Base-by-base conservation (phyloP, 2,797 vertebrate genomes). In the Crax fasciolata region DNA sequence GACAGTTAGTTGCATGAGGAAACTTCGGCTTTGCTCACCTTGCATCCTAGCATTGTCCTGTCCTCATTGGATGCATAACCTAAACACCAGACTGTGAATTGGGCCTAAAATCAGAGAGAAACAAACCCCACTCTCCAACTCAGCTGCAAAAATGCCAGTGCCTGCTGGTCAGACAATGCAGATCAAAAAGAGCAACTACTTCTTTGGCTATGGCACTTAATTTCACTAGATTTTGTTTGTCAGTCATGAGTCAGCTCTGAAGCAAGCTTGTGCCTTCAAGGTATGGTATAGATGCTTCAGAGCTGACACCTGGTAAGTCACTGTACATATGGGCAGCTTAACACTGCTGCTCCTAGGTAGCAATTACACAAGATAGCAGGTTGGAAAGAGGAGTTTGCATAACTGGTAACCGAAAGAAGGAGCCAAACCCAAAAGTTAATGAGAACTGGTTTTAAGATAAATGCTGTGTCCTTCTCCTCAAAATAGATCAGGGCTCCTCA, bases 221-320 rank as follows among this genome's bases (percentile, higher is more conserved):
- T 94, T 72, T 51, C 73, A 38, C 65, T 61, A 61, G 54, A 76
- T 91, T 92, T 68, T 15, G 49, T 61, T 65, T 89, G 94, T 89
- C 89, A 78, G 72, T 86, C 66, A 58, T 70, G 82, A 96, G 73
- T 94, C 84, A 84, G 70, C 82, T 83, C 73, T 72, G 82, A 94
- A 95, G 61, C 77, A 83, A 94, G 62, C 66, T 72, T 67, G 80
- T 90, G 93, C 83, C 95, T 94, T 91, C 55, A 39, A 95, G 85
- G 80, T 76, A 90, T 54, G 61, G 55, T 74, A 20, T 27, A 55
- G 72, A 67, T 84, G 71, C 87, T 93, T 90, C 55, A 55, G 25
- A 92, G 85, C 0, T 94, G 70, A 68, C 76, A 81, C 46, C 51
- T 84, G 2, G 0, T 20, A 88, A 94, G 46, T 75, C 79, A 52